A percentile compares a stretch with the other conserved stretches of the same genome.
Conservation (phyloP, 2,888 invertebrate genomes). For the Chaetogeoica ovagalla region DNA sequence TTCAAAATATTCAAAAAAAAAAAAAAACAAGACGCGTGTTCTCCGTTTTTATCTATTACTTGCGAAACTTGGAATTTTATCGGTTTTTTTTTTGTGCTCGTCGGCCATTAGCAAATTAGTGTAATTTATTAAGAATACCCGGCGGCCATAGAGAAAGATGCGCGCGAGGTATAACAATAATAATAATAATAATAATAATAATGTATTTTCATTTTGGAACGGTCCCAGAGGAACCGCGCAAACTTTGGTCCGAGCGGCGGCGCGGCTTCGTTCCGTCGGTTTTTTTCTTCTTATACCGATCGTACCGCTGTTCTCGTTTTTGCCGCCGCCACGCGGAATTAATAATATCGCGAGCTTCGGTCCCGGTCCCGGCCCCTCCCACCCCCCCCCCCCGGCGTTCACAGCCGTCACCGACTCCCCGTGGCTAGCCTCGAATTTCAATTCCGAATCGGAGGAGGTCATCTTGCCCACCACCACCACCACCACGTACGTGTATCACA, state of each 20-base stretch:
- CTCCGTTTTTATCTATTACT: background rate
- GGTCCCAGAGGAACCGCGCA: conserved; percentile 44
- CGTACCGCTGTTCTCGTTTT: conserved; percentile 31
- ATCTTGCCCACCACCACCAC: too few species aligned
- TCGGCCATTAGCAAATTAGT: conserved; percentile 50
- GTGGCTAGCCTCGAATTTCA: conserved; percentile 47
- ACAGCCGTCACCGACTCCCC: conserved; percentile 7
- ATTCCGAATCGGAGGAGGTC: conserved; percentile 46
- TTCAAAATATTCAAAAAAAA: conserved; percentile 9
- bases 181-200: too few species aligned
- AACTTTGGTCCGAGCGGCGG: conserved; percentile 51
- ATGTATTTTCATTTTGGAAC: conserved; percentile 52
- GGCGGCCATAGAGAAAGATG: conserved; percentile 27
- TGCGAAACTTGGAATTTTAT: conserved; percentile 32
- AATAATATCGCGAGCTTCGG: conserved; percentile 26
- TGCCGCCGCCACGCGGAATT: conserved; percentile 43
- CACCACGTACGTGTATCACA: background rate
- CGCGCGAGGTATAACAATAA: conserved; percentile 8
- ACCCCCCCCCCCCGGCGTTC: background rate
- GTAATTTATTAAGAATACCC: conserved; percentile 48
- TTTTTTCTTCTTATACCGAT: conserved; percentile 35
- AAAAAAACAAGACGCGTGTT: too few species aligned
- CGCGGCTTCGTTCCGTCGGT: conserved; percentile 18
- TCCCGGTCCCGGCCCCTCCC: background rate
- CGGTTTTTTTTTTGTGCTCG: conserved; percentile 3